Percentiles rank a stretch among this genome's conserved stretches.
phyloP scores from a whole-genome alignment of 2,797 vertebrate genomes.

The Danio kyathit region DNA sequence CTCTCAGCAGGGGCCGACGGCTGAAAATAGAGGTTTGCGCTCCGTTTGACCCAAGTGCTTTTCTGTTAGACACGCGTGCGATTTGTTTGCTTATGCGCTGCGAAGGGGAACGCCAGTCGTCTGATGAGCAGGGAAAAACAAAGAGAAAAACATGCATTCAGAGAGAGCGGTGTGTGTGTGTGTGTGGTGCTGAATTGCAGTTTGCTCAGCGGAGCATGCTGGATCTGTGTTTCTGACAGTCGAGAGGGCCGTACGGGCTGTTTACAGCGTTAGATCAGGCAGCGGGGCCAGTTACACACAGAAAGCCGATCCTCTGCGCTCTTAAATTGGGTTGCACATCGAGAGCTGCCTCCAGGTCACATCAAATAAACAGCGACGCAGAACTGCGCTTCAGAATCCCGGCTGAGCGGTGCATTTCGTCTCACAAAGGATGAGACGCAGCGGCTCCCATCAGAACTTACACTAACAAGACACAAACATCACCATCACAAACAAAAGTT shows the following conservation, averaged over 20 bases:
- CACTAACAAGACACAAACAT: constrained; percentile 57
- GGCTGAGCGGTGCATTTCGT: constrained; percentile 46
- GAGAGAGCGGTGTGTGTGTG: constrained; percentile 4
- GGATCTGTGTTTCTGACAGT: constrained; percentile 75
- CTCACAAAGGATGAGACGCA: constrained; percentile 35
- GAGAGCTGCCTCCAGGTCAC: constrained; percentile 58
- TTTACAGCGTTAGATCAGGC: constrained; percentile 60
- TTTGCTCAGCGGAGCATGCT: constrained; percentile 75
- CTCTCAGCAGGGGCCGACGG: constrained; percentile 38
- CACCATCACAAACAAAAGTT: constrained; percentile 24
- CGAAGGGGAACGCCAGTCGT: constrained; percentile 28
- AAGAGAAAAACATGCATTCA: background rate
- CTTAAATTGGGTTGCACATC: constrained; percentile 61
- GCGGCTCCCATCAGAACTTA: constrained; percentile 38
- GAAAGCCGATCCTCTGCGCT: constrained; percentile 24
- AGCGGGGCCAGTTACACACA: constrained; percentile 40
- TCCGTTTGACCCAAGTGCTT: constrained; percentile 49
- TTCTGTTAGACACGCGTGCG: constrained; percentile 45
- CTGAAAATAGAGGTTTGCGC: constrained; percentile 29
- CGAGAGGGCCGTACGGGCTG: constrained; percentile 53
- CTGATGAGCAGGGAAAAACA: constrained; percentile 34
- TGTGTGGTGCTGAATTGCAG: constrained; percentile 63
- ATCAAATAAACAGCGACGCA: constrained; percentile 61
- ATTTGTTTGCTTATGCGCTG: constrained; percentile 53
- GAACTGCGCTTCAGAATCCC: constrained; percentile 43